Evolutionary conservation across 2,797 vertebrate species (phyloP).

Genomic region (Enteromius afrohamiltoni): DNA sequence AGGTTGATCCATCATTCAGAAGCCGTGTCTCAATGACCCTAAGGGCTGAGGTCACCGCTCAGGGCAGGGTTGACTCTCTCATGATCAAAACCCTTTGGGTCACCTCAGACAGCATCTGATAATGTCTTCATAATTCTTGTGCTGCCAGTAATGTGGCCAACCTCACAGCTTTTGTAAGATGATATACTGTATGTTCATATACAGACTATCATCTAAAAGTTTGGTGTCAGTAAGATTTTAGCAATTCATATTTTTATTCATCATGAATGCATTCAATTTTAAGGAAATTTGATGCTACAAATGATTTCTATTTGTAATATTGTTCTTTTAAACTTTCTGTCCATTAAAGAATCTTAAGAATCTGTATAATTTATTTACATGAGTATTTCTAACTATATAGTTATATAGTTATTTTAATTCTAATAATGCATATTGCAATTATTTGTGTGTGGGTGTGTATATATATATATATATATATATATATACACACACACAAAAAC

Average conservation of each 20-base stretch:
- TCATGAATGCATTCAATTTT: background rate
- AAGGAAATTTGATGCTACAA: background rate
- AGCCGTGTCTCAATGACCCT: slow-evolving; percentile 48
- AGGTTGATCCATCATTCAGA: slow-evolving; percentile 49
- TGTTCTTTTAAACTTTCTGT: background rate
- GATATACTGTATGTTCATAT: slow-evolving; percentile 32
- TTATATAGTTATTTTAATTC: background rate
- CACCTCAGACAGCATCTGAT: slow-evolving; percentile 35
- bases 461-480: too few relatives aligned
- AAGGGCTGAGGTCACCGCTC: slow-evolving; percentile 44
- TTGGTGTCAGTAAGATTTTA: background rate
- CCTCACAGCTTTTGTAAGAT: slow-evolving; percentile 14
- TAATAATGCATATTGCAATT: too few relatives aligned
- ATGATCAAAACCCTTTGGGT: slow-evolving; percentile 44
- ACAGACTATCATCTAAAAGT: background rate
- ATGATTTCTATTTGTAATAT: background rate
- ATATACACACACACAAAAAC: too few relatives aligned
- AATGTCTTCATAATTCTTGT: slow-evolving; percentile 40
- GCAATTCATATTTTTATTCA: background rate
- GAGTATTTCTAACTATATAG: background rate
- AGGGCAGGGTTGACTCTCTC: slow-evolving; percentile 43
- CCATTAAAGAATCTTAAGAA: background rate
- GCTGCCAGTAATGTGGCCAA: slow-evolving; percentile 48
- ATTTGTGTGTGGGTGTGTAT: too few relatives aligned
- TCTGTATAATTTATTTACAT: too few relatives aligned